Evolutionary conservation across 2,888 invertebrate species (phyloP).

Genomic region (Chironomus tentans): DNA sequence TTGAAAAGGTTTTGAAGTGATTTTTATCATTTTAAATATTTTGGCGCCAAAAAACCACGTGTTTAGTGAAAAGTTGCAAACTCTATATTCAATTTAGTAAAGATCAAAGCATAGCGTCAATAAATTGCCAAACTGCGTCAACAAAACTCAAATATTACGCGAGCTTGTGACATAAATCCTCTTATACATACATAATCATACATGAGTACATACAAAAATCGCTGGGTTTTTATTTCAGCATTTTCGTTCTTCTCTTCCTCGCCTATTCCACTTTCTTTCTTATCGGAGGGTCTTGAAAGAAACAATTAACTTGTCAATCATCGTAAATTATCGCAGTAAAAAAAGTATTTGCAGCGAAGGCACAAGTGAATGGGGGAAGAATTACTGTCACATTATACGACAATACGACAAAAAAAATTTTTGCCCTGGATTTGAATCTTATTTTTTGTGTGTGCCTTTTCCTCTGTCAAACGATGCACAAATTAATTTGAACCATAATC

Average conservation of each 20-base stretch:
- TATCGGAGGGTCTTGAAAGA: neutral
- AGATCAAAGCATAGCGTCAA: no score
- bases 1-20: no score
- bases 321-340: neutral
- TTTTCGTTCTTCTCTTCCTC: no score
- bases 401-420: neutral
- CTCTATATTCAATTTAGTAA: no score
- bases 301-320: conserved; percentile 12
- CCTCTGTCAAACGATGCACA: neutral
- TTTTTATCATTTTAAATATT: no score
- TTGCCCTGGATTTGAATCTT: neutral
- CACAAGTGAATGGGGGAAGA: neutral
- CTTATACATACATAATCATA: neutral
- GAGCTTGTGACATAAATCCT: neutral
- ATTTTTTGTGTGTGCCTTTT: neutral
- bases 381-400: neutral
- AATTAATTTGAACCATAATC: neutral
- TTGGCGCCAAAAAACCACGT: no score
- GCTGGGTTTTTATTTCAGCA: neutral
- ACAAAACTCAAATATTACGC: no score
- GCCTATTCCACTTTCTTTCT: no score
- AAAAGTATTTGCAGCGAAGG: neutral
- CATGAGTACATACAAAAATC: neutral
- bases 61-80: no score
- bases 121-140: no score